Base-by-base conservation (phyloP, 2,888 invertebrate genomes). In the Ophion ellenae region DNA sequence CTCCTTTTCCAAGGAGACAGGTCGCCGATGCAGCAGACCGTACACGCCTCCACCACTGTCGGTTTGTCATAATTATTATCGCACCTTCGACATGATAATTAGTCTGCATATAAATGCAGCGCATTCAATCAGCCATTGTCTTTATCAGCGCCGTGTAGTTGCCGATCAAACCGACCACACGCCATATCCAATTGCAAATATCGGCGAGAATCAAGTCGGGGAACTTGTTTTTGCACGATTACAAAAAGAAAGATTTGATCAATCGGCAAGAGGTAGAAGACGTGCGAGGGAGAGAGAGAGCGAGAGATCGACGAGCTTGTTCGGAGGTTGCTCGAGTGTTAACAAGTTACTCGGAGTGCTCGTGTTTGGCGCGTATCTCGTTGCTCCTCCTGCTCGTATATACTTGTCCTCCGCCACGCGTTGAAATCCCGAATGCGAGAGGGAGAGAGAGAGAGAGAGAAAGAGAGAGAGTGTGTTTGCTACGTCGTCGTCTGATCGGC, bases 401-500 rank as follows among this genome's bases (percentile, higher is more conserved):
- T 64, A 11, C 64, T 64, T 24, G 64, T 67, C 59, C 76, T 67
- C 45, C 79, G 79, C 85, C 85, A 80, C 85, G 83, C 40, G 47
- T 9, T 59, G 45, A 81, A 66, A 36, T 61, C 82, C 47, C 61
- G 36, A 79, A 71, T 64, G 64, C 67, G 76, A 76, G 28, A 66
- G 67, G 64, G 57, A 17, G 71, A 70, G 79, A 63, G 57, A 45
- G 79, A 79, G 45, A 70, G 53, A 53, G 73, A 69, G 73, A 85
- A 40, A 63, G 47, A 57, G 74, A 67, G 74, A 69, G 63, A 53
- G 81, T 88, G 89, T 79, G 79, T 85, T 85, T 87, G 85, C 85
- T 83, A 83, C 76, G 79, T 63, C 79, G 85, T 85, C 82, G 87
- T 77, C 89, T 91, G 91, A 91, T 92, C 89, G 88, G 87, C 89